Base-by-base conservation (phyloP, 2,113 vertebrate species). In the Ginglymostoma cirratum region DNA sequence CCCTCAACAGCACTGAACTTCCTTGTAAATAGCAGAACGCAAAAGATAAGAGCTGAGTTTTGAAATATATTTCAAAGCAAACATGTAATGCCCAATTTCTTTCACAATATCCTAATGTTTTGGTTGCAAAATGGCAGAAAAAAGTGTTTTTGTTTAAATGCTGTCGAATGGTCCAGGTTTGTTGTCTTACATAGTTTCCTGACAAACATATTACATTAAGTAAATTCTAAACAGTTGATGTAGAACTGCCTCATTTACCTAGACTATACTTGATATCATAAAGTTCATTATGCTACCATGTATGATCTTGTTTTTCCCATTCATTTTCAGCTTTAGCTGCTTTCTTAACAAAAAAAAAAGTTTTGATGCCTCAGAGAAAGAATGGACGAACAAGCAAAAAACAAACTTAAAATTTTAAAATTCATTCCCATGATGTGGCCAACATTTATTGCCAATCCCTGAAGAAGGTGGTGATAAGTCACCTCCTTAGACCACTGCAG, bases 51-150 rank as follows among this genome's bases (percentile, higher is more conserved):
- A n/a, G 38, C 80, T 42, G 15, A 83, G 80, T 66, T 66, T 67
- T 93, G 89, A 17, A 93, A 66, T 93, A 93, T 34, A 38, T 66
- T 66, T 4, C 34, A 66, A 66, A 93, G 89, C 89, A 93, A 93
- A 93, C n/a, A 38, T n/a, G n/a, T 93, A 61, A 38, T 15, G 27
- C 5, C 55, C 6, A 92, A 65, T 2, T 67, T 66, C 5, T 66
- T 65, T 93, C 89, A 93, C n/a, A 38, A 65, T 17, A 92, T 30
- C 30, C 30, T 65, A 30, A 92, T 34, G 10, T 66, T 61, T 66
- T 61, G 52, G 27, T 65, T 21, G n/a, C 15, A 93, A 93, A 34
- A 66, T 66, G 89, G 21, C 27, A 65, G 55, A 92, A 93, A 34
- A 93, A 93, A 34, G 38, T 23, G 61, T 6, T 5, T 92, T 38